phyloP scores from a whole-genome alignment of 1,140 invertebrate species.

The Drosophila ercepeae region DNA sequence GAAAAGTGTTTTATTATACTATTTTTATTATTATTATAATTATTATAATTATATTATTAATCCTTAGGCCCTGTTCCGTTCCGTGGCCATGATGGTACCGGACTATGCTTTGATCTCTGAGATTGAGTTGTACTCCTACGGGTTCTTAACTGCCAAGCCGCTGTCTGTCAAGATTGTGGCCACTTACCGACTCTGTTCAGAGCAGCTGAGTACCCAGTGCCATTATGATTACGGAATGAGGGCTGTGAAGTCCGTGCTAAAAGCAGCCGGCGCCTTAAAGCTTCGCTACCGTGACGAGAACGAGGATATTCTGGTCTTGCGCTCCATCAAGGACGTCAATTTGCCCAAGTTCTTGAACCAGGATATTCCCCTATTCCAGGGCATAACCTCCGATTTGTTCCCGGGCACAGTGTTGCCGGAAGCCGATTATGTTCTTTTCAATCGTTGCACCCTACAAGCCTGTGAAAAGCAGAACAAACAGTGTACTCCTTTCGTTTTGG shows the following conservation, averaged over 20 bases:
- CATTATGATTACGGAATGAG: slow-evolving; percentile 99
- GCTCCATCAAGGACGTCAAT: slow-evolving; percentile 97
- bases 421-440: slow-evolving; percentile 89
- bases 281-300: slow-evolving; percentile 93
- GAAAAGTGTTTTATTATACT: neutral
- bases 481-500: slow-evolving; percentile 92
- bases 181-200: slow-evolving; percentile 96
- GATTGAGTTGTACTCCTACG: slow-evolving; percentile 96
- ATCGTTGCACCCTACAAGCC: slow-evolving; percentile 86
- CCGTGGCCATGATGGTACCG: slow-evolving; percentile 99
- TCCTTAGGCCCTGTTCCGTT: slow-evolving; percentile 93
- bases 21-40: too few relatives aligned
- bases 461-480: slow-evolving; percentile 92
- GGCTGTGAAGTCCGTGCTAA: slow-evolving; percentile 94
- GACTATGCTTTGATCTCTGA: slow-evolving; percentile 98
- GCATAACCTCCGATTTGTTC: slow-evolving; percentile 96
- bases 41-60: too few relatives aligned
- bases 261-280: slow-evolving; percentile 95
- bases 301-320: slow-evolving; percentile 92
- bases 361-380: slow-evolving; percentile 94
- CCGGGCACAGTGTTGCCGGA: slow-evolving; percentile 91
- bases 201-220: slow-evolving; percentile 96
- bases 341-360: slow-evolving; percentile 95
- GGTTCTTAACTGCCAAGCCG: slow-evolving; percentile 95
- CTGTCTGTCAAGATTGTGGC: slow-evolving; percentile 97